Base-by-base conservation (phyloP, 2,888 invertebrate genomes). In the Stenodema calcarata region DNA sequence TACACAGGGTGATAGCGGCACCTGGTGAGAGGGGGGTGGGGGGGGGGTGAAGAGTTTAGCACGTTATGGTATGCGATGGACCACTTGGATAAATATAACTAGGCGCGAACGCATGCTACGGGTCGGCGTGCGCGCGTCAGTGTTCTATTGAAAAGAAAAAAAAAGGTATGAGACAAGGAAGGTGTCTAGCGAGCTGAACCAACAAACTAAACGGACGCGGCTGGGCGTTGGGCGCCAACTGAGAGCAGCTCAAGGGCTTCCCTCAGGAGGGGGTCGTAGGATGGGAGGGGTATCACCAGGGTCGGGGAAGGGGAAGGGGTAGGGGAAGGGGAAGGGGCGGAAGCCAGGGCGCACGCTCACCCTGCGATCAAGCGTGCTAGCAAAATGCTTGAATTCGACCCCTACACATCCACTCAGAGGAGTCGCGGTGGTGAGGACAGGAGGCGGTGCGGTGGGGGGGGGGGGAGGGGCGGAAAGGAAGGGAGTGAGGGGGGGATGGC, bases 171-270 rank as follows among this genome's bases (percentile, higher is more conserved):
- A 78, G 42, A 78, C 44, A 42, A 78, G 41, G 23, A 44, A 44
- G 78, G 42, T 41, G 42, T 44, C 44, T 42, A 44, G 78, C 78
- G 78, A 16, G 41, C 44, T 78, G 27, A 44, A 78, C 78, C 78
- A 78, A 78, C 78, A 78, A 78, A 73, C 73, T 78, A 44, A 44
- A 78, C 44, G 78, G 44, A 6, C 78, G 78, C 78, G 78, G 78
- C 78, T 44, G 78, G 42, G 78, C 78, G 78, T 78, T 44, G 78
- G 42, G 78, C 78, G 78, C 78, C 78, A 78, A 78, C 78, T 78
- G 78, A 78, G 78, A 78, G 23, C 44, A 44, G 44, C 44, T 44
- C 44, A 44, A 78, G 42, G 78, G 73, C 73, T 78, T 78, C 78
- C 44, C 78, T 78, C 78, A 44, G 47, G 78, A 78, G 47, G 78